phyloP scores from a whole-genome alignment of 2,113 vertebrate species.

The Etheostoma spectabile region DNA sequence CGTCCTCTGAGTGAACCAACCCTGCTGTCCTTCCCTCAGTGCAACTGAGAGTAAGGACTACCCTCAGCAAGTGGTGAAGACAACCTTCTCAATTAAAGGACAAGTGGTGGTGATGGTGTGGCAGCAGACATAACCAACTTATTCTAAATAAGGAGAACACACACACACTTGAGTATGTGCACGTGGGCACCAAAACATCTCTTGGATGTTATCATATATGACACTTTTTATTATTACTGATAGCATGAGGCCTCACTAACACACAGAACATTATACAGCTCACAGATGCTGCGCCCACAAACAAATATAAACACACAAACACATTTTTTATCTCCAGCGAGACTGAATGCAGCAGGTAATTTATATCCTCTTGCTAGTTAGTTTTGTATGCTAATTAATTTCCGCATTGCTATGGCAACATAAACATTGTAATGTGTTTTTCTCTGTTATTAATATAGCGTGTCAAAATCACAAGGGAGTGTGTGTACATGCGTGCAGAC shows the following conservation, averaged over 20 bases:
- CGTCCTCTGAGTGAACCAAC: neutral
- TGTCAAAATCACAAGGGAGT: constrained; percentile 47
- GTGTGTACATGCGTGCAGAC: constrained; percentile 29
- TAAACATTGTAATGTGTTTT: constrained; percentile 50
- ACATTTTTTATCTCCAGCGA: constrained; percentile 18
- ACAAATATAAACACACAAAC: constrained; percentile 29
- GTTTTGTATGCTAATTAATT: constrained; percentile 52
- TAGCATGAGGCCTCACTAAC: neutral
- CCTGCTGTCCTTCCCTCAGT: constrained; percentile 17
- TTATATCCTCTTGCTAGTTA: constrained; percentile 52
- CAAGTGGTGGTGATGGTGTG: neutral
- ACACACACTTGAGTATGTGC: neutral
- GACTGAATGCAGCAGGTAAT: constrained; percentile 42
- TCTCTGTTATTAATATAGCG: constrained; percentile 61
- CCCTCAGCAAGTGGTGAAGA: neutral
- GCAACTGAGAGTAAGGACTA: neutral
- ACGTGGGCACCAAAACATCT: constrained; percentile 1
- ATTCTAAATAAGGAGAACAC: neutral
- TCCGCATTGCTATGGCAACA: constrained; percentile 60
- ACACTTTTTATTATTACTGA: constrained; percentile 18
- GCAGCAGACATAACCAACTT: neutral
- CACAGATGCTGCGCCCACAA: constrained; percentile 5
- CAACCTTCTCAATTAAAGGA: constrained; percentile 21
- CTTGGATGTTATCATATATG: constrained; percentile 23
- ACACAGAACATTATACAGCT: neutral